Conservation (phyloP, 2,888 invertebrate genomes). For the Elmis aenea region DNA sequence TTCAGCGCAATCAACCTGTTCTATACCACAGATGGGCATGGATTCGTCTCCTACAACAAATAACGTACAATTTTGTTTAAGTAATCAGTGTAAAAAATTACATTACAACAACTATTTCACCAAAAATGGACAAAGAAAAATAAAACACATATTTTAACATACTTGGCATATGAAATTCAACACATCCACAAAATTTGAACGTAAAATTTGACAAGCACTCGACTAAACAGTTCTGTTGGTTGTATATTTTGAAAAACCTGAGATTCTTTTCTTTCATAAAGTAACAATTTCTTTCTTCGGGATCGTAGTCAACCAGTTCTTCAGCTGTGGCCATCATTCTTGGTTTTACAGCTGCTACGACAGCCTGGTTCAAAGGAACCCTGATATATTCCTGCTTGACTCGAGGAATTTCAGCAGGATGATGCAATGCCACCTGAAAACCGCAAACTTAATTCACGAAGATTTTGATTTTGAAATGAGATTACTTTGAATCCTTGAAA, state of each 20-base stretch:
- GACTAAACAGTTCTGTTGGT: constrained; percentile 12
- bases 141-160: not conserved
- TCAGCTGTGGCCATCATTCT: constrained; percentile 11
- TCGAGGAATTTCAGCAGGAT: constrained; percentile 10
- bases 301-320: constrained; percentile 6
- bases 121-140: not conserved
- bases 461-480: no score
- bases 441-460: no score
- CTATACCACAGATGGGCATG: no score
- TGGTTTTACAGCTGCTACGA: constrained; percentile 10
- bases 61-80: no score
- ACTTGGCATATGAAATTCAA: constrained; percentile 12
- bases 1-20: no score
- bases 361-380: no score
- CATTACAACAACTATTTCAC: no score
- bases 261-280: constrained; percentile 9
- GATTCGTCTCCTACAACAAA: no score
- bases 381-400: constrained; percentile 11
- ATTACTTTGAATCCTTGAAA: constrained; percentile 69
- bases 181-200: constrained; percentile 7
- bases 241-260: constrained; percentile 10
- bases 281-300: constrained; percentile 7
- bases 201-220: constrained; percentile 10
- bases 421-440: constrained; percentile 6
- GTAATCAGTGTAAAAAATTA: no score